These are phyloP conservation scores for Formica exsecta DNA, from an alignment of 1,140 invertebrate genomes.

Conservation along the genomic window DNA sequence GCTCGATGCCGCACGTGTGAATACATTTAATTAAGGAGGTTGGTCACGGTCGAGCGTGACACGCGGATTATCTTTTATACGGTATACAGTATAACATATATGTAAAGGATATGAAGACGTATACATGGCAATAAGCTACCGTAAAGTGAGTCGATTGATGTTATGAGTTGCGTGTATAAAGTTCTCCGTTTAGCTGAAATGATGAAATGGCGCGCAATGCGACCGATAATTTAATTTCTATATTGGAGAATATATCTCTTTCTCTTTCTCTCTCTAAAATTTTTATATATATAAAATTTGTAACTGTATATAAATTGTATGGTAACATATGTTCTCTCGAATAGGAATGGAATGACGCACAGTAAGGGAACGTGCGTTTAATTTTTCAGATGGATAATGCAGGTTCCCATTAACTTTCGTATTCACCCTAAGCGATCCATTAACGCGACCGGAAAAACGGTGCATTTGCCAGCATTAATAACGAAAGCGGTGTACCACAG, in stretches of 20 bases:
- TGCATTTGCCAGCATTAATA: slow-evolving; percentile 53
- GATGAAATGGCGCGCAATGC: slow-evolving; percentile 7
- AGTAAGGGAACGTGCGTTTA: slow-evolving; percentile 24
- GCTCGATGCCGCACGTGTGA: slow-evolving; percentile 47
- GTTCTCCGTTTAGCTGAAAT: background rate
- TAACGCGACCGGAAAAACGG: slow-evolving; percentile 46
- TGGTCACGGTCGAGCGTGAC: slow-evolving; percentile 52
- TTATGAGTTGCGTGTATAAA: background rate
- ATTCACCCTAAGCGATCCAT: slow-evolving; percentile 45
- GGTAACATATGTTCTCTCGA: slow-evolving; percentile 4
- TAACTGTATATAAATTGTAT: background rate
- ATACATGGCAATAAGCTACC: slow-evolving; percentile 15
- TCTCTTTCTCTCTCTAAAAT: too few relatives aligned
- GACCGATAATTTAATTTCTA: slow-evolving; percentile 3
- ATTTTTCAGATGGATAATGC: slow-evolving; percentile 54
- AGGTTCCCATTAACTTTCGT: slow-evolving; percentile 40
- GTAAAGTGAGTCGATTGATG: slow-evolving; percentile 27
- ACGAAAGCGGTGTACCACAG: slow-evolving; percentile 23
- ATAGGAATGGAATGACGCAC: background rate
- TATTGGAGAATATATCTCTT: background rate
- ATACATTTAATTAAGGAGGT: slow-evolving; percentile 54
- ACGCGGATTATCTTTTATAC: slow-evolving; percentile 55
- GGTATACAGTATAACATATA: background rate
- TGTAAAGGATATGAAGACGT: slow-evolving; percentile 29
- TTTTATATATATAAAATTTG: background rate